These are phyloP conservation scores for Cataglyphis altisquamis DNA, from an alignment of 2,888 invertebrate species.

Conservation along the genomic window DNA sequence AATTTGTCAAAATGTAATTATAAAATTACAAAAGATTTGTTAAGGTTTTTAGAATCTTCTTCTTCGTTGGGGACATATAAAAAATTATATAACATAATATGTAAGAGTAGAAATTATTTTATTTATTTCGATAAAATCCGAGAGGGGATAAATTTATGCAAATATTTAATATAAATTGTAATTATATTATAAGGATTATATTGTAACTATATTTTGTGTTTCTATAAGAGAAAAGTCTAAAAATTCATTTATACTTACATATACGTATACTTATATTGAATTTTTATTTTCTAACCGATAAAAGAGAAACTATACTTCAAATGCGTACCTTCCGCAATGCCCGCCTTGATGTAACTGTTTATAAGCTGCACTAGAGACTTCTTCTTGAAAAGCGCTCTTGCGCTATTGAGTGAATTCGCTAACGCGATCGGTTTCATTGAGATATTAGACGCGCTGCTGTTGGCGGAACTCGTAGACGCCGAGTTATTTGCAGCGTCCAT, in stretches of 20 bases:
- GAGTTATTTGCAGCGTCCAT: slow-evolving; percentile 62
- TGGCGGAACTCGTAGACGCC: slow-evolving; percentile 48
- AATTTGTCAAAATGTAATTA: background rate
- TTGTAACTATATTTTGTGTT: background rate
- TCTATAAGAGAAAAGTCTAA: background rate
- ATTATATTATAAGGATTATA: background rate
- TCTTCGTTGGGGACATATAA: too few relatives aligned
- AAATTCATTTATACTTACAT: background rate
- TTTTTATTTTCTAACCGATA: slow-evolving; percentile 4
- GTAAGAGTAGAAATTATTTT: background rate
- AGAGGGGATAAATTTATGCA: background rate
- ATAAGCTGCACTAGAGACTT: slow-evolving; percentile 75
- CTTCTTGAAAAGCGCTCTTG: slow-evolving; percentile 64
- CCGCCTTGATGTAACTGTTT: slow-evolving; percentile 78
- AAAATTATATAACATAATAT: too few relatives aligned
- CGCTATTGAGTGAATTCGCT: slow-evolving; percentile 57
- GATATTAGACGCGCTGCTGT: slow-evolving; percentile 64
- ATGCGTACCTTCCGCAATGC: slow-evolving; percentile 77
- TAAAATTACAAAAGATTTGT: background rate
- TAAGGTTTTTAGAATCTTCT: too few relatives aligned
- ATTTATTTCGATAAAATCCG: background rate
- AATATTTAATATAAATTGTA: background rate
- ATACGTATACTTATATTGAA: background rate
- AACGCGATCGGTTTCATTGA: slow-evolving; percentile 54
- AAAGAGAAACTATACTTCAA: background rate